A percentile compares a stretch with the other conserved stretches of the same genome.
Conservation (phyloP, 2,888 invertebrate genomes). For the Podotricha telesiphe region DNA sequence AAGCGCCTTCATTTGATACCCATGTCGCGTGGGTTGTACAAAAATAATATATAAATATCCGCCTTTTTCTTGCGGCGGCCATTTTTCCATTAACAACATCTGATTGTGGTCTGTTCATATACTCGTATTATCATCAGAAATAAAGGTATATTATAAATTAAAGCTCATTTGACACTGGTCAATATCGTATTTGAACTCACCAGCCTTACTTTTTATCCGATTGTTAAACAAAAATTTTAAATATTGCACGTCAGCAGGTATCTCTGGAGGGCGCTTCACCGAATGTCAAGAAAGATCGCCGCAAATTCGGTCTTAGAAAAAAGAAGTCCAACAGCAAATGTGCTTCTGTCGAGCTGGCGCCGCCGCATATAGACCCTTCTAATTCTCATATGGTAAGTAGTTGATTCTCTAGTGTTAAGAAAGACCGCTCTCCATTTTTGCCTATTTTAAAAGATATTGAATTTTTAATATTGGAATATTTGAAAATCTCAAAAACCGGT, state of each 20-base stretch:
- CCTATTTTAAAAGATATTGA: too few relatives aligned
- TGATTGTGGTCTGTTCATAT: too few relatives aligned
- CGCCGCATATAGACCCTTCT: slow-evolving; percentile 66
- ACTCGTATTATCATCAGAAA: too few relatives aligned
- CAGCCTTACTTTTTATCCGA: neutral
- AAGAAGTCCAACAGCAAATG: slow-evolving; percentile 86
- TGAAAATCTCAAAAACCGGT: too few relatives aligned
- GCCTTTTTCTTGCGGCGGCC: too few relatives aligned
- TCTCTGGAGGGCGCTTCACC: slow-evolving; percentile 85
- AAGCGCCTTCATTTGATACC: too few relatives aligned
- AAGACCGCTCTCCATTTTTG: neutral
- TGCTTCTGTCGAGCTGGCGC: slow-evolving; percentile 83
- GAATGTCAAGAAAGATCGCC: slow-evolving; percentile 87
- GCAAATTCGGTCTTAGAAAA: slow-evolving; percentile 87
- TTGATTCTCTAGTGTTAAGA: neutral
- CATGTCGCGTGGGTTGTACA: too few relatives aligned
- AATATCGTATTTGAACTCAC: neutral
- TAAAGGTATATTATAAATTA: too few relatives aligned
- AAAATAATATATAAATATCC: too few relatives aligned
- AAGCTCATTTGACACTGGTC: too few relatives aligned
- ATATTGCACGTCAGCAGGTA: slow-evolving; percentile 58
- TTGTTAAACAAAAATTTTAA: neutral
- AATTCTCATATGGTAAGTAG: slow-evolving; percentile 68
- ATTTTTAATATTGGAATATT: too few relatives aligned
- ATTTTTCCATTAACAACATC: too few relatives aligned